Percentiles rank a stretch among this genome's conserved stretches.
These are phyloP conservation scores for Sylvicola cinctus DNA, from an alignment of 2,888 invertebrate genomes.

Conservation along the genomic window DNA sequence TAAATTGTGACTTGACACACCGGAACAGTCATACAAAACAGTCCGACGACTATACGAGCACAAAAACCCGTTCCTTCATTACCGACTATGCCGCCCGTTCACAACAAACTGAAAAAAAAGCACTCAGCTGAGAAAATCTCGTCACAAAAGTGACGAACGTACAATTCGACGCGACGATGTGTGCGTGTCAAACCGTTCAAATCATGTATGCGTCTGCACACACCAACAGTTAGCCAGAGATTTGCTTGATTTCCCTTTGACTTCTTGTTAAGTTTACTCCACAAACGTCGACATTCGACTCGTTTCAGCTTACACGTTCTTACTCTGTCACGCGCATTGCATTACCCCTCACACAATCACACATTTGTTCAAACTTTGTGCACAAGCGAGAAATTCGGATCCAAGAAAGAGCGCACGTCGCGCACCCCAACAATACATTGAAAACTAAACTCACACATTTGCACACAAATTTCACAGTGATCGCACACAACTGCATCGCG, in stretches of 20 bases:
- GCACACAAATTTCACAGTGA: too few relatives aligned
- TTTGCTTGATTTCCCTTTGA: background rate
- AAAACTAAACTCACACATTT: too few relatives aligned
- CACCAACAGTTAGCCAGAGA: background rate
- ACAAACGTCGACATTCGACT: slow-evolving; percentile 1
- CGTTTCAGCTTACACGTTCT: background rate
- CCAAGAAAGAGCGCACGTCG: too few relatives aligned
- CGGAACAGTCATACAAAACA: too few relatives aligned
- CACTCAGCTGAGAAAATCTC: slow-evolving; percentile 1
- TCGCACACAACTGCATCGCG: too few relatives aligned
- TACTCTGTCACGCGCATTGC: too few relatives aligned
- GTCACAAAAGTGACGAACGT: slow-evolving; percentile 1
- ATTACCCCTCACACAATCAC: too few relatives aligned
- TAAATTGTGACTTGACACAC: too few relatives aligned
- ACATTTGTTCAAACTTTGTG: too few relatives aligned
- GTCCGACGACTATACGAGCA: too few relatives aligned
- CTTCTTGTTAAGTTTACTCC: background rate
- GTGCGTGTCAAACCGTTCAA: background rate
- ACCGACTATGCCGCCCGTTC: slow-evolving; percentile 1
- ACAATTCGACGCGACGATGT: background rate
- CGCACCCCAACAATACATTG: too few relatives aligned
- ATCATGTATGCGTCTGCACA: background rate
- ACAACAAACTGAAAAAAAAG: slow-evolving; percentile 2
- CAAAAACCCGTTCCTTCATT: background rate
- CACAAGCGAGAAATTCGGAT: too few relatives aligned